Conservation (phyloP, 2,113 vertebrate genomes). For the Halichoeres trimaculatus region DNA sequence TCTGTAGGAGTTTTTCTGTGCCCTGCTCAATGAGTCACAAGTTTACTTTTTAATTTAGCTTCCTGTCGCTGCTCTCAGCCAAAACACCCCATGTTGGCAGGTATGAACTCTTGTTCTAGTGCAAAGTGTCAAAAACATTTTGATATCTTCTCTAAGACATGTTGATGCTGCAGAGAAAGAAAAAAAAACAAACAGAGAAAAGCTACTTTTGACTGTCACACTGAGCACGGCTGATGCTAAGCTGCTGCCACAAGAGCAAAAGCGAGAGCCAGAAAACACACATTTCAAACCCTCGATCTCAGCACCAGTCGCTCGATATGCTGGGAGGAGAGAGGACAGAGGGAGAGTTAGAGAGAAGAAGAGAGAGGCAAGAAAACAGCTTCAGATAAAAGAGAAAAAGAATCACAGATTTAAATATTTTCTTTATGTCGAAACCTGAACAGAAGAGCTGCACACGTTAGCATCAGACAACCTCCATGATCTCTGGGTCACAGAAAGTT, state of each 20-base stretch:
- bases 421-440: too few species aligned
- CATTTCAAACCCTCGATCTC: constrained; percentile 86
- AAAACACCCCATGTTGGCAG: not conserved
- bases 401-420: too few species aligned
- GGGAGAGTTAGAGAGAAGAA: constrained; percentile 45
- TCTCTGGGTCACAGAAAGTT: too few species aligned
- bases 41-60: not conserved
- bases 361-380: constrained; percentile 32
- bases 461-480: too few species aligned
- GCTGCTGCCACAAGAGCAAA: constrained; percentile 64
- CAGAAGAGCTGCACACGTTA: too few species aligned
- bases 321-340: constrained; percentile 70
- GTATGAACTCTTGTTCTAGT: not conserved
- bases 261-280: constrained; percentile 77
- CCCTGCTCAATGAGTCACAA: not conserved
- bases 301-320: constrained; percentile 77
- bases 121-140: constrained; percentile 5
- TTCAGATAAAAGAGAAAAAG: too few species aligned
- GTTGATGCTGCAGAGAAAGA: constrained; percentile 61
- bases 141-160: constrained; percentile 4
- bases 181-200: constrained; percentile 37
- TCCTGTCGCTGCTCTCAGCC: too few species aligned
- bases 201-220: constrained; percentile 33
- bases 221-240: constrained; percentile 52
- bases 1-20: not conserved